Evolutionary conservation across 2,113 vertebrate species (phyloP).

Genomic region (Toxotes chatareus): DNA sequence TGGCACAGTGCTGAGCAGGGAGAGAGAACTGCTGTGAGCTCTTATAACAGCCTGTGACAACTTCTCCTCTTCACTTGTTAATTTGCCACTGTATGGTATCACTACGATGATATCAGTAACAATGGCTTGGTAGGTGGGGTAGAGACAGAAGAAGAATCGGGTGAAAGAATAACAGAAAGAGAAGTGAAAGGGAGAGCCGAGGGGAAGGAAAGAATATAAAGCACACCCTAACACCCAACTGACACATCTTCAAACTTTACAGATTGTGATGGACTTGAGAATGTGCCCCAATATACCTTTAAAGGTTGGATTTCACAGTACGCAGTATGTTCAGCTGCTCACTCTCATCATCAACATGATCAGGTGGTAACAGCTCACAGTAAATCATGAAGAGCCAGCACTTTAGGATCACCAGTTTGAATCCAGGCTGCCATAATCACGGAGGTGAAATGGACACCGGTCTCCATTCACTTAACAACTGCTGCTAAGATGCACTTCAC

Average conservation of each 20-base stretch:
- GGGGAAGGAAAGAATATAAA: slow-evolving; percentile 11
- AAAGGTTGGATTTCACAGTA: slow-evolving; percentile 28
- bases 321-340: slow-evolving; percentile 24
- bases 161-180: slow-evolving; percentile 23
- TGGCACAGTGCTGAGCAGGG: slow-evolving; percentile 10
- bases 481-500: slow-evolving; percentile 52
- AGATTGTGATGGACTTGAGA: slow-evolving; percentile 21
- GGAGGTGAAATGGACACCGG: slow-evolving; percentile 48
- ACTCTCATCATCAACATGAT: slow-evolving; percentile 28
- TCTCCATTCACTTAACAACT: slow-evolving; percentile 52
- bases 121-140: slow-evolving; percentile 10
- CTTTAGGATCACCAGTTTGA: slow-evolving; percentile 47
- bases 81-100: slow-evolving; percentile 50
- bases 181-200: slow-evolving; percentile 35
- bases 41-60: slow-evolving; percentile 7
- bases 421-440: slow-evolving; percentile 48
- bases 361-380: slow-evolving; percentile 20
- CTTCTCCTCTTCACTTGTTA: slow-evolving; percentile 43
- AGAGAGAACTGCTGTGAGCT: slow-evolving; percentile 22
- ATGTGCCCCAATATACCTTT: background rate
- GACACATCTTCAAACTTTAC: slow-evolving; percentile 22
- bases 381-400: slow-evolving; percentile 33
- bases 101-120: slow-evolving; percentile 58
- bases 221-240: slow-evolving; percentile 8
- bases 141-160: slow-evolving; percentile 15